Percentiles rank a stretch among this genome's conserved stretches.
phyloP scores from a whole-genome alignment of 2,113 vertebrate genomes.

The Uropsilus gracilis region DNA sequence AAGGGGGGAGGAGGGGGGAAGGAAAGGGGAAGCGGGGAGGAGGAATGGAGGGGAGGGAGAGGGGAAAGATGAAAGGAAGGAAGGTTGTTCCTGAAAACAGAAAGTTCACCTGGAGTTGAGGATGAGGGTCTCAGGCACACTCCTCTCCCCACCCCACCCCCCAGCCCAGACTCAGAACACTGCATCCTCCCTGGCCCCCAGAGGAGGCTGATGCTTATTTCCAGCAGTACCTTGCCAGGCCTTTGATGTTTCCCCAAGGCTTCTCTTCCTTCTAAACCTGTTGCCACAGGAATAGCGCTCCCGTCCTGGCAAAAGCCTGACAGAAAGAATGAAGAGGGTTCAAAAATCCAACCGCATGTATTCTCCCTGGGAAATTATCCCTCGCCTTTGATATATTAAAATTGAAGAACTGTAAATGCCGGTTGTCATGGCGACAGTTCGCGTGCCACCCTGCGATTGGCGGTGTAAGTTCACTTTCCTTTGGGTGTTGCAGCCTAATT shows the following conservation, averaged over 20 bases:
- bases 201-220: not conserved
- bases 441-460: constrained; percentile 77
- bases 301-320: constrained; percentile 51
- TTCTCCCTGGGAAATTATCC: constrained; percentile 80
- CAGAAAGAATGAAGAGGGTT: constrained; percentile 21
- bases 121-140: not conserved
- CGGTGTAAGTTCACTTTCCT: constrained; percentile 82
- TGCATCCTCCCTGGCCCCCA: not conserved
- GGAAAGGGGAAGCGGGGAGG: accelerated
- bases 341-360: constrained; percentile 10
- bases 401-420: constrained; percentile 83
- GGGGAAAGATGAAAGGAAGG: accelerated
- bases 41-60: accelerated
- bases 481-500: constrained; percentile 86
- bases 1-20: accelerated
- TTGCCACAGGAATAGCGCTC: constrained; percentile 14
- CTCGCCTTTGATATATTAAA: constrained; percentile 84
- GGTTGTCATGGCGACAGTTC: constrained; percentile 85
- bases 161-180: no score
- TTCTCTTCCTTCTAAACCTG: constrained; percentile 50
- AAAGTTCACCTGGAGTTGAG: not conserved
- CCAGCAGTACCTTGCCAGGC: not conserved
- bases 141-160: not conserved
- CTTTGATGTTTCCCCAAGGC: not conserved
- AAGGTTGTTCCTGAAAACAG: not conserved